phyloP scores from a whole-genome alignment of 1,140 invertebrate genomes.

The Nilaparvata lugens region DNA sequence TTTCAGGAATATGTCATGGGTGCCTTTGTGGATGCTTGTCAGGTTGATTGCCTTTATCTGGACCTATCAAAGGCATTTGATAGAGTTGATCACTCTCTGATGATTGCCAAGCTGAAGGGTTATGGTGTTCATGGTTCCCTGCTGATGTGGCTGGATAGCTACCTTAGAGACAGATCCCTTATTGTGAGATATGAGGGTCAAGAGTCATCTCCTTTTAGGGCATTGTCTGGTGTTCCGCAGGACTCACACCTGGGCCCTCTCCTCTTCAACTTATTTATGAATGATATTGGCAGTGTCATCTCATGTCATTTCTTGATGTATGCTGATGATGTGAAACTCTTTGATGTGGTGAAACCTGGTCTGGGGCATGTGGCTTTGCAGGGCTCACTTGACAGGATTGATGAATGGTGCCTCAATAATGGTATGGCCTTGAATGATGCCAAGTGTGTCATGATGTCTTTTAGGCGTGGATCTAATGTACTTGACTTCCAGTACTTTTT shows the following conservation, averaged over 20 bases:
- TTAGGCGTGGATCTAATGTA: neutral
- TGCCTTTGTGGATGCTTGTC: slow-evolving; percentile 3
- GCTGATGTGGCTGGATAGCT: slow-evolving; percentile 24
- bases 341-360: neutral
- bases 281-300: slow-evolving; percentile 5
- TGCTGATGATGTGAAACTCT: slow-evolving; percentile 8
- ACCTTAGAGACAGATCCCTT: slow-evolving; percentile 24
- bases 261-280: slow-evolving; percentile 7
- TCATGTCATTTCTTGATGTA: neutral
- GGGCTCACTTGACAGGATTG: neutral
- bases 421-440: neutral
- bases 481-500: neutral
- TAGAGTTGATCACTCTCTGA: slow-evolving; percentile 14
- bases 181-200: slow-evolving; percentile 23
- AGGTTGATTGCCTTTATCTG: no score
- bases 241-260: slow-evolving; percentile 4
- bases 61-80: slow-evolving; percentile 20
- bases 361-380: neutral
- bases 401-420: neutral
- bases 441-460: slow-evolving; percentile 2
- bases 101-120: slow-evolving; percentile 12
- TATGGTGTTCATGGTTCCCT: slow-evolving; percentile 16
- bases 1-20: slow-evolving; percentile 9
- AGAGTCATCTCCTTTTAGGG: slow-evolving; percentile 23
- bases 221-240: slow-evolving; percentile 26